Evolutionary conservation across 1,140 invertebrate genomes (phyloP), one percentile per base, ranked within the genome.

Genomic region (Leptonema lineaticorne): DNA sequence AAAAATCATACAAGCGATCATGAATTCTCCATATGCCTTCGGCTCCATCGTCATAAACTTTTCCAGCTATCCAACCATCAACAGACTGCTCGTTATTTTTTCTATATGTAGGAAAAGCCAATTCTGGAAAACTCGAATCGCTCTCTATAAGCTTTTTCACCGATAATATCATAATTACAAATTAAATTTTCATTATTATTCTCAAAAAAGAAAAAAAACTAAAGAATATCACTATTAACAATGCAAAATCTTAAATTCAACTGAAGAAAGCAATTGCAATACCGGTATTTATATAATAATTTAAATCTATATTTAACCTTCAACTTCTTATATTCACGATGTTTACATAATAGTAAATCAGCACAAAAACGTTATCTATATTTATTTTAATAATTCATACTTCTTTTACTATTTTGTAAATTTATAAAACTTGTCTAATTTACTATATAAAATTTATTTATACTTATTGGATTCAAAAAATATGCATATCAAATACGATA

Each of bases 1-100:
- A 82, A 14, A 95, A 80, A 77, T 94, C 88, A 75, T 94, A 94
- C 0, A 95, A 81, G 41, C 82, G 81, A 77, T 94, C 85, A 70
- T 88, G 84, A 14, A 94, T 84, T 64, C 93, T 81, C 93, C 93
- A 95, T 0, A 92, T 78, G 6, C 85, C 86, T 76, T 91, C 90
- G 0, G 91, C 89, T 11, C 87, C 87, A 74, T 94, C 91, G 70
- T 90, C 86, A 28, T 79, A 73, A 46, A 81, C 81, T 75, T 91
- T 91, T 1, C 85, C 87, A 30, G 83, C 79, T 11, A 94, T 72
- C 89, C 89, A 88, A 75, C 81, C 76, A 24, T 79, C 70, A 3
- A 79, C 76, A 60, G 81, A 78, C 66, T 75, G 80, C 8, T 82
- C 65, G 3, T 77, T 80, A 68, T 77, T 70, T 69, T 84, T 82